phyloP scores from a whole-genome alignment of 1,140 invertebrate species.

The Caenorhabditis elegans region WBcel235 BX284602.5:6203001-6203500 shows the following conservation, averaged over 20 bases:
- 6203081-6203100: no score
- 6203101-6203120: no score
- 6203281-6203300: neutral
- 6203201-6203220: slow-evolving; percentile 3
- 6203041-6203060: no score
- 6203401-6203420: neutral
- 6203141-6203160: no score
- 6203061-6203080: no score
- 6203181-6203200: slow-evolving; percentile 14
- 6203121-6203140: no score
- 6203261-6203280: neutral
- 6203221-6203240: neutral
- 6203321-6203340: slow-evolving; percentile 1
- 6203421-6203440: neutral
- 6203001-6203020: no score
- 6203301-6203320: slow-evolving; percentile 9
- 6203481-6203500: no score
- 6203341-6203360: slow-evolving; percentile 5
- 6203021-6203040: no score
- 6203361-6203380: neutral
- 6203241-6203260: neutral
- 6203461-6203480: no score
- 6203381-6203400: neutral
- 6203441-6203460: neutral
- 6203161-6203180: no score